Evolutionary conservation across 2,113 vertebrate genomes (phyloP), one percentile per base, ranked within the genome.

Genomic region (Chaenogobius annularis): DNA sequence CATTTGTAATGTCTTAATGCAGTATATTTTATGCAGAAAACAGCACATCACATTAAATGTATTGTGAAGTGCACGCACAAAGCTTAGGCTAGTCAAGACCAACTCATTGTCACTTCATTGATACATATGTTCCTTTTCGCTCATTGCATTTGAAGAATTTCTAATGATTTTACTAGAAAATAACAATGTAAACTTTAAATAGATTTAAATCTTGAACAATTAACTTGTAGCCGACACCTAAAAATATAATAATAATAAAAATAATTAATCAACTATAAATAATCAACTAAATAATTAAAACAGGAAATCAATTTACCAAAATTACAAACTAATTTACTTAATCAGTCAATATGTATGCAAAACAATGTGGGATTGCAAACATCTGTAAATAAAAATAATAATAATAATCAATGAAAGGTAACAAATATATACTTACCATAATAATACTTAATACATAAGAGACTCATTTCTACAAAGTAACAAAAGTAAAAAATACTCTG

Each of bases 1-100:
- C 14, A 11, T 55, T 73, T 50, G 63, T 69, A 35, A 50, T 55
- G 66, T 69, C 23, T 52, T 46, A 73, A 76, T 74, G 11, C 55
- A 81, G 72, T 47, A 50, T 66, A 10, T 67, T 59, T 59, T 59
- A 31, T 31, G 61, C 10, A 40, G 17, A 63, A 63, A 63, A 63
- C 9, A 19, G 7, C 26, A 13, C 8, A 61, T 61, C 8, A 23
- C 26, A 35, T 31, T 58, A 19, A 37, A 63, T 20, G 19, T 63
- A 63, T 37, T 63, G 9, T 11, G 46, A 63, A 47, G 52, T 69
- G 13, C 50, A 13, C 58, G 46, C 58, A 68, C 40, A 31, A 75
- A 68, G 9, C 35, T 63, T 15, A 35, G 26, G 14, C 14, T 9
- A 37, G 0, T 10, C 17, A n/a, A 31, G 26, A 43, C 20, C 1